phyloP scores from a whole-genome alignment of 1,140 invertebrate genomes.

The Tigriopus japonicus region DNA sequence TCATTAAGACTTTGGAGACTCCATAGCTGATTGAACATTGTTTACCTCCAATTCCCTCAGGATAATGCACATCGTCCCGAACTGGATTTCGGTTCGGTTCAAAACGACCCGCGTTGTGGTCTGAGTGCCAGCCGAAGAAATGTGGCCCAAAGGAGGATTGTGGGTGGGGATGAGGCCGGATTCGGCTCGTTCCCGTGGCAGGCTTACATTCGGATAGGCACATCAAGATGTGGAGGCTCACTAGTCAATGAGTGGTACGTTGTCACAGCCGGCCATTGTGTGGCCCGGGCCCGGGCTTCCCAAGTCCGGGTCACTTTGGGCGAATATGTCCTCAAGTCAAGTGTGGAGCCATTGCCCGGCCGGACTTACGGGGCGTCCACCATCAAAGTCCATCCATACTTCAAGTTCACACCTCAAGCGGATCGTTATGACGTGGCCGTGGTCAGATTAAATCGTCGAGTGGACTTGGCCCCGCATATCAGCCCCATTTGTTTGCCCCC shows the following conservation, averaged over 20 bases:
- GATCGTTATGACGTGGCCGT: conserved; percentile 77
- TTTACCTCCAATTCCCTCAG: background rate
- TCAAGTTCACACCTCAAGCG: conserved; percentile 70
- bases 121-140: conserved; percentile 52
- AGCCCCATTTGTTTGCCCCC: conserved; percentile 78
- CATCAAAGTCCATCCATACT: conserved; percentile 78
- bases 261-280: conserved; percentile 89
- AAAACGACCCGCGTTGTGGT: conserved; percentile 61
- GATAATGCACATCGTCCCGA: conserved; percentile 20
- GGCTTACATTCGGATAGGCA: conserved; percentile 61
- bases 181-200: conserved; percentile 91
- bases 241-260: conserved; percentile 78
- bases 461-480: conserved; percentile 74
- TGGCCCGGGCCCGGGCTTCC: conserved; percentile 36
- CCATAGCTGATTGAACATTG: background rate
- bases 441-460: conserved; percentile 60
- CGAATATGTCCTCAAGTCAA: conserved; percentile 82
- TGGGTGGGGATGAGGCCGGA: conserved; percentile 76
- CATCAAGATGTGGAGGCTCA: conserved; percentile 75
- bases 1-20: background rate
- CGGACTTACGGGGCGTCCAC: conserved; percentile 71
- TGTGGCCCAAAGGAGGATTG: conserved; percentile 66
- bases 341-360: conserved; percentile 65
- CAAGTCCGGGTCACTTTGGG: conserved; percentile 57
- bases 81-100: conserved; percentile 41